Base-by-base conservation (phyloP, 2,888 invertebrate genomes). In the Agriopis aurantiaria region DNA sequence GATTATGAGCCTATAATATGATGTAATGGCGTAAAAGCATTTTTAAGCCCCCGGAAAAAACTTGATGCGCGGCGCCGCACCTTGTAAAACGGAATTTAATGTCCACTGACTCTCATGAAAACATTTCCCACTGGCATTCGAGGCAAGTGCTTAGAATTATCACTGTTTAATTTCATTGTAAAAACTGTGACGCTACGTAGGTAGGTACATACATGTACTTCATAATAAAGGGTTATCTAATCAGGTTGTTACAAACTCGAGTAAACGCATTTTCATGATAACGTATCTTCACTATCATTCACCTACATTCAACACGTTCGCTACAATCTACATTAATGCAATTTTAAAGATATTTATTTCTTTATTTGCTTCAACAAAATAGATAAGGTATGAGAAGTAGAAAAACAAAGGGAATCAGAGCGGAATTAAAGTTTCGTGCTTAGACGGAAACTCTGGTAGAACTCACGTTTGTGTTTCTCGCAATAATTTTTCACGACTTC, bases 1-100 rank as follows among this genome's bases (percentile, higher is more conserved):
- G 80, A 82, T 87, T 84, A 86, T 77, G 80, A 79, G 76, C 74
- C 71, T 67, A 78, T 85, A 80, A 80, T 85, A 83, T 77, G 77
- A 75, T 74, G 79, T 87, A 85, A 88, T 86, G 85, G 83, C 80
- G 81, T 84, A 82, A 87, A 86, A 85, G 78, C 82, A 82, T 85
- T 85, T 65, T 79, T 83, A 81, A 78, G 82, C 77, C 81, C 80
- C 75, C 77, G 67, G 79, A 72, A 74, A 66, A 75, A 75, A 72
- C 65, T 73, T 59, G 56, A 75, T 77, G 75, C 73, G 74, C 65
- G 69, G 76, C 67, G 72, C 73, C 75, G 78, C 73, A 75, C 82
- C 82, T 78, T 84, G 75, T 65, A 76, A 69, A 71, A 67, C 64
- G 67, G 62, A 71, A 69, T 71, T 70, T 65, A 61, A 65, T 57